Evolutionary conservation across 2,113 vertebrate species (phyloP).

Genomic region (Podocnemis expansa): DNA sequence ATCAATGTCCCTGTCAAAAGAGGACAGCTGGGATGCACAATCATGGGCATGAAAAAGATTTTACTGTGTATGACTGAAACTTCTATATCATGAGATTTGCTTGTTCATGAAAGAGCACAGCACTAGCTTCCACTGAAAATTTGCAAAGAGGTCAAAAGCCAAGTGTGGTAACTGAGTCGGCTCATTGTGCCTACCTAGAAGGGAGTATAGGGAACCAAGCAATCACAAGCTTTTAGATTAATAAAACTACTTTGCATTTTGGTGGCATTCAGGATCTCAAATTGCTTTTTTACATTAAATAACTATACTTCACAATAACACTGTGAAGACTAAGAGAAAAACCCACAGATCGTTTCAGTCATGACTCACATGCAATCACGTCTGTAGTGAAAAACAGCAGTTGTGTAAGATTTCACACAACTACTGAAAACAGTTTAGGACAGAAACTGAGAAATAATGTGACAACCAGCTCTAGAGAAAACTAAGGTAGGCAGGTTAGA

Average conservation of each 20-base stretch:
- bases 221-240: neutral
- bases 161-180: neutral
- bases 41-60: constrained; percentile 46
- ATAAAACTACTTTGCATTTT: neutral
- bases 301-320: neutral
- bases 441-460: neutral
- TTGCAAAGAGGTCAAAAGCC: neutral
- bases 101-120: neutral
- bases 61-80: constrained; percentile 27
- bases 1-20: constrained; percentile 63
- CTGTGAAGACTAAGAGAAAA: neutral
- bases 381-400: neutral
- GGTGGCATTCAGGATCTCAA: neutral
- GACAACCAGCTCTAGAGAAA: neutral
- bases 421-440: neutral
- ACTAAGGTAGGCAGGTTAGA: neutral
- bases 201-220: neutral
- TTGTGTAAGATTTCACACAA: neutral
- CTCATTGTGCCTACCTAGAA: neutral
- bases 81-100: constrained; percentile 14
- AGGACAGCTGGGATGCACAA: constrained; percentile 71
- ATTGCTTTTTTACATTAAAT: neutral
- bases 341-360: neutral
- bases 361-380: fast-evolving
- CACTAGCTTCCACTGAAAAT: neutral